These are phyloP conservation scores for Arctopsyche grandis DNA, from an alignment of 1,140 invertebrate genomes.

Conservation along the genomic window DNA sequence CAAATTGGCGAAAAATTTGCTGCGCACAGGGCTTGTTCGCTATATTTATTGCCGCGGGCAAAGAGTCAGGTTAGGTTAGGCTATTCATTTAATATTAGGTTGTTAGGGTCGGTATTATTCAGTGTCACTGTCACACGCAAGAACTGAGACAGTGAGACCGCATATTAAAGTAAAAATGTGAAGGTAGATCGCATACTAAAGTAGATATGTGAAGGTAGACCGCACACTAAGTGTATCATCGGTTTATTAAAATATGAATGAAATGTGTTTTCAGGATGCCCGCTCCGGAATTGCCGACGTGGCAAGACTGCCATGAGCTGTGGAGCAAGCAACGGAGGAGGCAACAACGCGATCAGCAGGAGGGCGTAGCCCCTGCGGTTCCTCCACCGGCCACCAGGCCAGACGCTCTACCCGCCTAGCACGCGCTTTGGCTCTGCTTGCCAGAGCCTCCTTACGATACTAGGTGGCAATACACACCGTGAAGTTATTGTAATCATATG, in stretches of 20 bases:
- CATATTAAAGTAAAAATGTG: no score
- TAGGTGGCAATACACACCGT: slow-evolving; percentile 46
- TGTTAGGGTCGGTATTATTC: no score
- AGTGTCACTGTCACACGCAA: no score
- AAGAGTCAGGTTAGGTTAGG: no score
- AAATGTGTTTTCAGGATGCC: slow-evolving; percentile 74
- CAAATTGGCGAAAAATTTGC: no score
- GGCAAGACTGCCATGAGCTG: slow-evolving; percentile 99
- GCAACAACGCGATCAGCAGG: slow-evolving; percentile 82
- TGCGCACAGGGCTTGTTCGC: no score
- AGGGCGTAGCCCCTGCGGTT: slow-evolving; percentile 63
- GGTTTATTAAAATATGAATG: slow-evolving; percentile 18
- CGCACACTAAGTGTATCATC: no score
- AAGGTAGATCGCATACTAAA: no score
- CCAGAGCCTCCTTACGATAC: slow-evolving; percentile 51
- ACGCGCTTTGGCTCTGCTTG: slow-evolving; percentile 46
- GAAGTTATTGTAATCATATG: neutral
- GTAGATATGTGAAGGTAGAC: no score
- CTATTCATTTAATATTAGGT: no score
- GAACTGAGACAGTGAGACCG: no score
- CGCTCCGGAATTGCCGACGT: slow-evolving; percentile 85
- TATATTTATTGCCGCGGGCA: no score
- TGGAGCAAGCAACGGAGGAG: slow-evolving; percentile 95
- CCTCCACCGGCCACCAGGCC: slow-evolving; percentile 33
- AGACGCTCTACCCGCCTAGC: slow-evolving; percentile 43